Evolutionary conservation across 2,113 vertebrate species (phyloP).

Genomic region (Halcyon malimbica): DNA sequence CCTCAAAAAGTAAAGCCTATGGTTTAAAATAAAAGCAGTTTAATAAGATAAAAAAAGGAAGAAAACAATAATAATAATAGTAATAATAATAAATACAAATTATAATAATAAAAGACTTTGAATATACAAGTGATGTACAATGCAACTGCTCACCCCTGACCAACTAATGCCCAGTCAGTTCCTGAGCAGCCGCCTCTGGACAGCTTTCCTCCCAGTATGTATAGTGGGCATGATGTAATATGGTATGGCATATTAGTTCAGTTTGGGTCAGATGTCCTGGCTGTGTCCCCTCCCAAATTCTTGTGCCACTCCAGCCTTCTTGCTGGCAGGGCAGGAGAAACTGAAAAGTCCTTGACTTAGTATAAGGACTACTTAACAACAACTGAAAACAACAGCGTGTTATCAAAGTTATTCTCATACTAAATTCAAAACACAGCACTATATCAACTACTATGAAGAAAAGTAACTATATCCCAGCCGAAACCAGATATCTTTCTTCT

Average conservation of each 20-base stretch:
- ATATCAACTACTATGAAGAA: not conserved
- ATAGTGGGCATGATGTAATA: not conserved
- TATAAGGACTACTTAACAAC: not conserved
- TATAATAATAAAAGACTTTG: not conserved
- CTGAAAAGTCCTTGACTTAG: not conserved
- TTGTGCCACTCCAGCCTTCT: not conserved
- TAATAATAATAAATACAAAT: not conserved
- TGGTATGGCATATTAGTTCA: not conserved
- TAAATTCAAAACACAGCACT: not conserved
- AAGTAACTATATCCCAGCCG: not conserved
- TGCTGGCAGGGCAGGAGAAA: not conserved
- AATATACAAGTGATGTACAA: not conserved
- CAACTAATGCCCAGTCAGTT: not conserved
- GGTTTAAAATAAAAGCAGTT: not conserved
- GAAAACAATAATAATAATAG: not conserved
- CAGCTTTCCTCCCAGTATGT: not conserved
- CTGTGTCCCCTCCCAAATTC: not conserved
- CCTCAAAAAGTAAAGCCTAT: not conserved
- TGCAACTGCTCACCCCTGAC: not conserved
- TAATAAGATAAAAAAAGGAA: not conserved
- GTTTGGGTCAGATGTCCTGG: not conserved
- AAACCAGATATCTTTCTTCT: not conserved
- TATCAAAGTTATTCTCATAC: not conserved
- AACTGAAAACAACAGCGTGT: not conserved
- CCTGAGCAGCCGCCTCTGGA: not conserved